Evolutionary conservation across 2,888 invertebrate genomes (phyloP).

Genomic region (Lucinisca nassula): DNA sequence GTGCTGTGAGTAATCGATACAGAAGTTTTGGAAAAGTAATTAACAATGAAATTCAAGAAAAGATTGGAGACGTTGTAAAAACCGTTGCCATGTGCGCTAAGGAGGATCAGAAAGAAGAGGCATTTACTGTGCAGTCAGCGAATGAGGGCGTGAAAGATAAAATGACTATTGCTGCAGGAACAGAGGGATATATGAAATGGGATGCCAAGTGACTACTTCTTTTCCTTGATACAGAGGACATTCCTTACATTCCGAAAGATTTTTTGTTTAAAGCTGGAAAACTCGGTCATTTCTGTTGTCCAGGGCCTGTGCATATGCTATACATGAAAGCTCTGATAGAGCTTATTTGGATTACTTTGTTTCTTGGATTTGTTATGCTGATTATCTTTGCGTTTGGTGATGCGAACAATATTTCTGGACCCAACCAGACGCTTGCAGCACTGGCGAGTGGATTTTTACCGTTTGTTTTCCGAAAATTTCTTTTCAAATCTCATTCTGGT

Average conservation of each 20-base stretch:
- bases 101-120: not conserved
- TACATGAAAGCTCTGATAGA: slow-evolving; percentile 7
- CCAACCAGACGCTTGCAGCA: slow-evolving; percentile 21
- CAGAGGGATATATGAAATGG: slow-evolving; percentile 23
- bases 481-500: not conserved
- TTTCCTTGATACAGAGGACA: slow-evolving; percentile 1
- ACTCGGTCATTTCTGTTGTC: slow-evolving; percentile 1
- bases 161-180: slow-evolving; percentile 10
- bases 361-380: slow-evolving; percentile 15
- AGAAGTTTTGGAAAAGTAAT: not conserved
- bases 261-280: slow-evolving; percentile 10
- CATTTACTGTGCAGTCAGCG: not conserved
- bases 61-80: not conserved
- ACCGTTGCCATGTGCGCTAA: not conserved
- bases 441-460: slow-evolving; percentile 23
- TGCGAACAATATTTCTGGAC: not conserved
- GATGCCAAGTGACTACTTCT: not conserved
- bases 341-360: not conserved
- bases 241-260: slow-evolving; percentile 18
- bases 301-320: not conserved
- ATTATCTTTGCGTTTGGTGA: slow-evolving; percentile 15
- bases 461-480: slow-evolving; percentile 15
- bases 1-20: not conserved
- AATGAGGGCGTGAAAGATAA: not conserved
- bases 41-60: not conserved